These are phyloP conservation scores for Holacanthus passer DNA, from an alignment of 2,113 vertebrate genomes.

Conservation along the genomic window DNA sequence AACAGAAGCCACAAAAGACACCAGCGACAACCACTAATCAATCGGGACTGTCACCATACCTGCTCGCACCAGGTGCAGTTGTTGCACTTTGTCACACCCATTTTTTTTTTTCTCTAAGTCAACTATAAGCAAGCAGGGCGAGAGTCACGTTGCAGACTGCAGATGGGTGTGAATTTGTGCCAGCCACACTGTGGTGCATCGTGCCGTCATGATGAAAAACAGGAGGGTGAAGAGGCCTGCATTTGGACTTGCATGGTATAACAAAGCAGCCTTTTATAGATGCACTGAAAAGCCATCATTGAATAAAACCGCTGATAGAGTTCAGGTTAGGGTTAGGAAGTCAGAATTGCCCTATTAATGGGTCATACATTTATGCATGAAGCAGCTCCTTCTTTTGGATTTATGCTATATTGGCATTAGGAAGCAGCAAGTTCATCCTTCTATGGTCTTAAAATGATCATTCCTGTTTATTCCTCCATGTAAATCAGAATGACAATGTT, in stretches of 20 bases:
- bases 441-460: background rate
- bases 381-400: slow-evolving; percentile 27
- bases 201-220: slow-evolving; percentile 34
- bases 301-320: slow-evolving; percentile 36
- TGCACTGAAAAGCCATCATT: slow-evolving; percentile 60
- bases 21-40: background rate
- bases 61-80: background rate
- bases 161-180: slow-evolving; percentile 39
- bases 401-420: slow-evolving; percentile 2
- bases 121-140: slow-evolving; percentile 17
- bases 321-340: slow-evolving; percentile 61
- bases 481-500: slow-evolving; percentile 3
- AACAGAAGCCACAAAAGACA: background rate
- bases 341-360: slow-evolving; percentile 54
- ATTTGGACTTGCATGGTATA: slow-evolving; percentile 42
- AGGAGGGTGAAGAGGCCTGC: slow-evolving; percentile 36
- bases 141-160: slow-evolving; percentile 46
- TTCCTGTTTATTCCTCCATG: slow-evolving; percentile 1
- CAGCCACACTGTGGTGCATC: slow-evolving; percentile 41
- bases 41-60: background rate
- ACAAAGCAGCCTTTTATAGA: slow-evolving; percentile 63
- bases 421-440: slow-evolving; percentile 21
- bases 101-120: background rate
- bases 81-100: background rate
- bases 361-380: slow-evolving; percentile 47